phyloP scores from a whole-genome alignment of 2,797 vertebrate species.

The Epinephelus malabaricus region DNA sequence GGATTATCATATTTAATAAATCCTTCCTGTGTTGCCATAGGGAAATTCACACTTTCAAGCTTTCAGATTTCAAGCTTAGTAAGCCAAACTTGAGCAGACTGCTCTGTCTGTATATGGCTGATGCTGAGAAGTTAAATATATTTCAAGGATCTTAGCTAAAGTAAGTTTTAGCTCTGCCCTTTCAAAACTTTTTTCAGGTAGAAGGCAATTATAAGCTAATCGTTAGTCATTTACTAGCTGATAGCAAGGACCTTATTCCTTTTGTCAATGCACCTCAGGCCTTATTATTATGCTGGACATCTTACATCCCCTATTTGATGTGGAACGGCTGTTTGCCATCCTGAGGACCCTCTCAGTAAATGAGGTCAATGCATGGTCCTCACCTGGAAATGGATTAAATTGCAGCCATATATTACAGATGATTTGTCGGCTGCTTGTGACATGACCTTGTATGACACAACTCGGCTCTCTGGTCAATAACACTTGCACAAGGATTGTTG shows the following conservation, averaged over 20 bases:
- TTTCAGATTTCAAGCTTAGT: conserved; percentile 48
- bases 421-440: conserved; percentile 42
- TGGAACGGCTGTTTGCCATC: conserved; percentile 33
- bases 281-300: conserved; percentile 57
- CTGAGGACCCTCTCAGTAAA: conserved; percentile 50
- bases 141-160: conserved; percentile 44
- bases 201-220: conserved; percentile 58
- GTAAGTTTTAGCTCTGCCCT: conserved; percentile 26
- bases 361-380: conserved; percentile 65
- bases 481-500: conserved; percentile 26
- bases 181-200: conserved; percentile 50
- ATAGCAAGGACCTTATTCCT: conserved; percentile 29
- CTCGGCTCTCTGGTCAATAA: conserved; percentile 45
- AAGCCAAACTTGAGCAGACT: conserved; percentile 28
- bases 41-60: conserved; percentile 41
- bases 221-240: conserved; percentile 39
- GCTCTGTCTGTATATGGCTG: conserved; percentile 5
- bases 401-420: conserved; percentile 59
- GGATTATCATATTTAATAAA: conserved; percentile 63
- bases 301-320: conserved; percentile 52
- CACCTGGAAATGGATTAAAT: conserved; percentile 73
- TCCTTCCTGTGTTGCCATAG: conserved; percentile 29
- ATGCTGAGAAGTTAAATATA: conserved; percentile 35
- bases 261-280: conserved; percentile 26
- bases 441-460: conserved; percentile 44